Evolutionary conservation across 2,113 vertebrate species (phyloP), one percentile per base, ranked within the genome.

Genomic region (Anhinga anhinga): DNA sequence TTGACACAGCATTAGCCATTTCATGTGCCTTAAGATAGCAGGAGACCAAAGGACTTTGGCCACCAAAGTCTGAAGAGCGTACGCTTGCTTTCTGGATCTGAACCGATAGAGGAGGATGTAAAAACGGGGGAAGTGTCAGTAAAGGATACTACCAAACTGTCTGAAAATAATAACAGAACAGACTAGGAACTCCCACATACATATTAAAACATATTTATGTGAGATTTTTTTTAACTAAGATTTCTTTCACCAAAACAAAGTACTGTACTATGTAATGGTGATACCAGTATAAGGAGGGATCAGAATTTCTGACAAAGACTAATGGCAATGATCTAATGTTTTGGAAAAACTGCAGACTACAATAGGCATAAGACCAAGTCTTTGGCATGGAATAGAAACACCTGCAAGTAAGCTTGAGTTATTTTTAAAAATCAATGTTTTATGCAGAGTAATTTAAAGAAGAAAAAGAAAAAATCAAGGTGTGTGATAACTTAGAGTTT

Each of bases 11-110:
- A 30, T 69, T 89, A 42, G 50, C 9, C 26, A 77, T 44, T 26
- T 80, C 27, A 7, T 94, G 93, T 92, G 83, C 88, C 53, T 97
- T 93, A 44, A 98, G 94, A 86, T 86, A 98, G 86, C 34, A 90
- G 38, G 96, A 85, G 78, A 98, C 95, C 53, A 98, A 87, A 61
- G 94, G 96, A 92, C 98, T 98, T 74, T 71, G 92, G 81, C 96
- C 91, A 90, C 92, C 45, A 3, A 93, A 66, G 67, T 59, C 95
- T 94, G 95, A 98, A 98, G 13, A 97, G 93, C 55, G 96, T 44
- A 36, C 14, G 50, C 10, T 79, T 59, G 78, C 96, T 96, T 77
- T 97, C 94, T 79, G 98, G 97, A 71, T 95, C 97, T 50, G 40
- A 30, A 61, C 97, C 11, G 2, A 44, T 36, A 62, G 95, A 91